Conservation (phyloP, 2,113 vertebrate genomes). For the Syrrhaptes paradoxus region DNA sequence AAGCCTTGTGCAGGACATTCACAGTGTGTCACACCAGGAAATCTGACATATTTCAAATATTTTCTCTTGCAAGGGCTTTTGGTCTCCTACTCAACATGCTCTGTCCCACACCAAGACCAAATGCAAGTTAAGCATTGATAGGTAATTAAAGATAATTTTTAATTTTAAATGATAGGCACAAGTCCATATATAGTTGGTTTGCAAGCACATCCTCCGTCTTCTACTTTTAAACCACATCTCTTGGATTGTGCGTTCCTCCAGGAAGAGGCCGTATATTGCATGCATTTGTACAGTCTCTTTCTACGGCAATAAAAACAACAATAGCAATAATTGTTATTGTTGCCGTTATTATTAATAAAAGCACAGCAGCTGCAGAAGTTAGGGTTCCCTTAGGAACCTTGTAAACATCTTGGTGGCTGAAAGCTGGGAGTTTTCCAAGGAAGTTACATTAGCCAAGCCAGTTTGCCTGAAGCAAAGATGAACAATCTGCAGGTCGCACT, state of each 20-base stretch:
- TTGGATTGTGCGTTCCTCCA: neutral
- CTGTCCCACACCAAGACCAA: neutral
- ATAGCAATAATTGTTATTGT: neutral
- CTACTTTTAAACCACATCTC: neutral
- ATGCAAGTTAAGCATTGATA: neutral
- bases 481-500: neutral
- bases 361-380: neutral
- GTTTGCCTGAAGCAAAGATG: neutral
- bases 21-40: neutral
- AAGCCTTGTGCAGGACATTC: neutral
- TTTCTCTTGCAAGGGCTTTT: neutral
- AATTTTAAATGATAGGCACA: neutral
- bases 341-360: conserved; percentile 20
- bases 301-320: neutral
- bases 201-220: neutral
- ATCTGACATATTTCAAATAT: fast-evolving
- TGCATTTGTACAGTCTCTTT: neutral
- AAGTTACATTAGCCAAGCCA: neutral
- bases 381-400: neutral
- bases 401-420: neutral
- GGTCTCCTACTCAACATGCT: neutral
- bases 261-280: neutral
- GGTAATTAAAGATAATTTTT: neutral
- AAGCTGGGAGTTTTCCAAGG: neutral
- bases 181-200: neutral